Percentiles rank a stretch among this genome's conserved stretches.
Conservation (phyloP, 2,113 vertebrate species). For the Rostratula benghalensis region DNA sequence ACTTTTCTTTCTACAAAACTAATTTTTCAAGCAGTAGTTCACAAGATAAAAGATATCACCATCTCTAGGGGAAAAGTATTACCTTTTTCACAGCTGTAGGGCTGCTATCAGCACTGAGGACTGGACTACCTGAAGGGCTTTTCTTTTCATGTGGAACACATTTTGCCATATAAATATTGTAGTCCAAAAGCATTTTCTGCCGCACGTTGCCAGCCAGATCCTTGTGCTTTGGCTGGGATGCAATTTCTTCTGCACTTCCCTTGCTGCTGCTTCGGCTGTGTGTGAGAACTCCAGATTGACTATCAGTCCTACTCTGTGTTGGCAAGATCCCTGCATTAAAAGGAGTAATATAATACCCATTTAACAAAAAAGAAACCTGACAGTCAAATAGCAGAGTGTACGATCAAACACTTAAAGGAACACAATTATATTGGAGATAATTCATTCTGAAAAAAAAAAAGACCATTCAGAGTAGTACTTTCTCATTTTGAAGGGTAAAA, state of each 20-base stretch:
- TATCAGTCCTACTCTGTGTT: constrained; percentile 76
- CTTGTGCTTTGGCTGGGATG: constrained; percentile 81
- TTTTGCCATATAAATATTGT: constrained; percentile 92
- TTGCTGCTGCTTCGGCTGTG: constrained; percentile 93
- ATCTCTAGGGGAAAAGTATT: neutral
- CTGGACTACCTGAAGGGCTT: constrained; percentile 83
- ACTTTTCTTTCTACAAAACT: neutral
- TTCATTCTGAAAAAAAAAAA: neutral
- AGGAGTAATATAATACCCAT: neutral
- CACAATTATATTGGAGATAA: neutral
- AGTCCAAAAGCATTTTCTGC: constrained; percentile 92
- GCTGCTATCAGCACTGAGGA: constrained; percentile 88
- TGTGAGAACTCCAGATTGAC: constrained; percentile 77
- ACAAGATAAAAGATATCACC: neutral
- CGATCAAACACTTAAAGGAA: neutral
- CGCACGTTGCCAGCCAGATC: constrained; percentile 76
- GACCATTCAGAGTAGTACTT: neutral
- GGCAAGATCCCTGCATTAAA: constrained; percentile 79
- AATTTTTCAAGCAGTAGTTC: neutral
- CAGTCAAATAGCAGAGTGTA: neutral
- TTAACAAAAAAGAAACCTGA: neutral
- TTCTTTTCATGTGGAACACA: constrained; percentile 81
- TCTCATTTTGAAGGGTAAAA: neutral
- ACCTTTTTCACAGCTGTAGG: constrained; percentile 90
- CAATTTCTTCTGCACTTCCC: constrained; percentile 86